Conservation (phyloP, 2,797 vertebrate species). For the Alcedo quadribrachys region DNA sequence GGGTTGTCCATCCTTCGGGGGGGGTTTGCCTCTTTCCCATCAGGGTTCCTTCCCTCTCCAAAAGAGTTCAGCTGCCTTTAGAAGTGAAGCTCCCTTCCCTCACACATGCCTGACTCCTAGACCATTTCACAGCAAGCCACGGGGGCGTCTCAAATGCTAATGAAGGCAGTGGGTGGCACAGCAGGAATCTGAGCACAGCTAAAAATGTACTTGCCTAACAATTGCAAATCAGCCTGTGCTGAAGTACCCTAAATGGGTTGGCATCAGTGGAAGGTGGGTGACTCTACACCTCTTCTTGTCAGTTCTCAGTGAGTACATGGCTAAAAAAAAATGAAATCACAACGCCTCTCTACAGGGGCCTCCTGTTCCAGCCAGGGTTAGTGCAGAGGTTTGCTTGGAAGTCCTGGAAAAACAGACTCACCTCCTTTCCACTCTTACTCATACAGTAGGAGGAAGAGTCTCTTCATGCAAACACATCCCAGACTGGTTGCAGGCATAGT, state of each 20-base stretch:
- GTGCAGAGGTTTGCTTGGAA: not conserved
- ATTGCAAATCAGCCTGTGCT: conserved; percentile 71
- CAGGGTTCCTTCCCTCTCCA: not conserved
- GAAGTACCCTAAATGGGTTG: conserved; percentile 69
- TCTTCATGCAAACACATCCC: conserved; percentile 17
- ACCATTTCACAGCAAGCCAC: conserved; percentile 58
- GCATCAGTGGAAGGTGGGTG: conserved; percentile 61
- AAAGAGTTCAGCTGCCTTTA: conserved; percentile 9
- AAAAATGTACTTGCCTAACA: conserved; percentile 69
- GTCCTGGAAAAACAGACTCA: conserved; percentile 39
- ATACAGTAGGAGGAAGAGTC: conserved; percentile 35
- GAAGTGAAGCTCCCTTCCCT: conserved; percentile 31
- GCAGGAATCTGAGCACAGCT: conserved; percentile 70
- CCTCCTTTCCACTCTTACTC: conserved; percentile 36
- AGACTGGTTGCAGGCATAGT: conserved; percentile 10
- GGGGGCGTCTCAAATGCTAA: conserved; percentile 75
- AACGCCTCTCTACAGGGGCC: conserved; percentile 57
- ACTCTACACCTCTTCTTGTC: conserved; percentile 67
- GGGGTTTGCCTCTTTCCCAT: not conserved
- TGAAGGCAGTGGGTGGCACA: conserved; percentile 68
- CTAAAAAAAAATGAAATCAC: conserved; percentile 43
- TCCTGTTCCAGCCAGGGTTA: conserved; percentile 51
- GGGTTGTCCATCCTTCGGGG: too few species aligned
- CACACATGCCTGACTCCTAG: conserved; percentile 63
- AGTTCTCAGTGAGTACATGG: conserved; percentile 42